Evolutionary conservation across 2,888 invertebrate species (phyloP), one percentile per base, ranked within the genome.

Genomic region (Caenorhabditis sp.): DNA sequence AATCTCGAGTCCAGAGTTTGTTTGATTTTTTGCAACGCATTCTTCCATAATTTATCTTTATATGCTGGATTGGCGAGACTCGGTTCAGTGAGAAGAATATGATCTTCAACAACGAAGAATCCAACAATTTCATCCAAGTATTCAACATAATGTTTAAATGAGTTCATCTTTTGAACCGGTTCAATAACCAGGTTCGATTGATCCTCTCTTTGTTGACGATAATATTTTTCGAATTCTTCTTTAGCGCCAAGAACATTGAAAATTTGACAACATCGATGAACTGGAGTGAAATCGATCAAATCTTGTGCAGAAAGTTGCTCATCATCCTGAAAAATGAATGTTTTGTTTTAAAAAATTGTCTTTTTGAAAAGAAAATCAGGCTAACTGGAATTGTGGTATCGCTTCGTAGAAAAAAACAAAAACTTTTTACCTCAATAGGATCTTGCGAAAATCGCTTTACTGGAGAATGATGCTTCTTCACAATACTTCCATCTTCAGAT

Each of bases 81-180:
- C 1, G 76, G 67, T 26, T 80, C 78, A 0, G 95, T 96, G 88
- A 95, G 94, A 66, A 97, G 90, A 36, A 99, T 93, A 89, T 97
- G 95, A 90, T 99, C 97, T 89, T 99, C 99, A 0, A 99, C 93
- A 64, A 99, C 95, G 89, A 99, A 99, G 90, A 99, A 99, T 12
- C 91, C 85, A 31, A 85, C 84, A 14, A 87, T 82, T 61, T 83
- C 83, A 54, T 87, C 80, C 26, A 87, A 74, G 60, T 85, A 87
- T 38, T 83, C 81, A 14, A 83, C 76, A 59, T 85, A 86, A 27
- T 81, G 74, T n/a, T 76, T 74, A 56, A 78, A 72, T 8, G 73
- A 60, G 50, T 67, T 74, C 70, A 77, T 73, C 70, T 94, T 94
- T 1, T 93, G 92, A 7, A 94, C 93, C 0, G 96, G 93, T 80